These are phyloP conservation scores for Zeuzera pyrina DNA, from an alignment of 2,888 invertebrate species.

Conservation along the genomic window DNA sequence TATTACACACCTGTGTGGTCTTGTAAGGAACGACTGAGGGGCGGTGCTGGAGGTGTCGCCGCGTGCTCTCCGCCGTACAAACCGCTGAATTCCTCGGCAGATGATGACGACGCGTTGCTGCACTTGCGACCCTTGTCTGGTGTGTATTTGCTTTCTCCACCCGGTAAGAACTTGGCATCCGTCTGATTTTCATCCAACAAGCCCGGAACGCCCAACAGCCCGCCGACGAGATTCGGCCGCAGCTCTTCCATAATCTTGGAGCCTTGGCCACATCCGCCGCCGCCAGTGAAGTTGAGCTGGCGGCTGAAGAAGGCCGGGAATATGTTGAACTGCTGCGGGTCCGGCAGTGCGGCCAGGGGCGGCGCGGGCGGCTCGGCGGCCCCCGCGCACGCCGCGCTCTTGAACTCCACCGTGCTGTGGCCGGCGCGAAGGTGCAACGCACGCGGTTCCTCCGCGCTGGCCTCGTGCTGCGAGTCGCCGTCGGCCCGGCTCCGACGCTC, in stretches of 20 bases:
- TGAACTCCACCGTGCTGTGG: slow-evolving; percentile 89
- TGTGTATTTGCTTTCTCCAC: slow-evolving; percentile 71
- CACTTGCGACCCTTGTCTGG: slow-evolving; percentile 79
- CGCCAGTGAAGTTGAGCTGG: slow-evolving; percentile 86
- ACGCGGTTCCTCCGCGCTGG: slow-evolving; percentile 59
- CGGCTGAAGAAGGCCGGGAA: slow-evolving; percentile 93
- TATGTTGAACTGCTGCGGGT: slow-evolving; percentile 90
- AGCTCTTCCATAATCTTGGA: slow-evolving; percentile 89
- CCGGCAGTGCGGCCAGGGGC: slow-evolving; percentile 73
- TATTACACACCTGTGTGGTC: slow-evolving; percentile 71
- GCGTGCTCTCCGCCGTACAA: slow-evolving; percentile 84
- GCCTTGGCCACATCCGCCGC: slow-evolving; percentile 80
- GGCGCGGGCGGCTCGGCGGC: slow-evolving; percentile 67
- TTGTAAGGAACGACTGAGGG: slow-evolving; percentile 68
- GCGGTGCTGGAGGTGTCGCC: slow-evolving; percentile 77
- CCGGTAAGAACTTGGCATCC: slow-evolving; percentile 70
- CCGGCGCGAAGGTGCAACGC: slow-evolving; percentile 60
- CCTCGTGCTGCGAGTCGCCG: slow-evolving; percentile 61
- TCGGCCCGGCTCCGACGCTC: slow-evolving; percentile 74
- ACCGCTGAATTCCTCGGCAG: slow-evolving; percentile 91
- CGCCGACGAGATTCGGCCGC: slow-evolving; percentile 85
- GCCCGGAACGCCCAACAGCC: slow-evolving; percentile 84
- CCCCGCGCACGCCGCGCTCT: slow-evolving; percentile 80
- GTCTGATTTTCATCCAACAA: slow-evolving; percentile 83
- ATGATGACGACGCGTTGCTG: slow-evolving; percentile 82